phyloP scores from a whole-genome alignment of 2,113 vertebrate genomes.

The Fregata magnificens region DNA sequence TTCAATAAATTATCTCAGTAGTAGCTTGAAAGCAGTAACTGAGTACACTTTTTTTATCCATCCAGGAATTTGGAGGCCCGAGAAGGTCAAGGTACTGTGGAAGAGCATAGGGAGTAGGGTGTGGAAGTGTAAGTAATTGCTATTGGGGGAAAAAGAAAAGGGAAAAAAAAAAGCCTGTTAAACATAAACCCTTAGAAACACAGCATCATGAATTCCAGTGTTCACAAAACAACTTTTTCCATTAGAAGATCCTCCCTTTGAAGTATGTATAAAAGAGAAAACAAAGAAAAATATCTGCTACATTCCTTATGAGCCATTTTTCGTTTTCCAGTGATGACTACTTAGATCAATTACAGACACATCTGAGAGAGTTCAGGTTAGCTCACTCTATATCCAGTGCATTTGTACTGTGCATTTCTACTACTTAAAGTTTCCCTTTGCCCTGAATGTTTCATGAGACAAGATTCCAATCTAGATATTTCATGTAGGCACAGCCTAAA shows the following conservation, averaged over 20 bases:
- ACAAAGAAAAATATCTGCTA: neutral
- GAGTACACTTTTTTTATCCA: neutral
- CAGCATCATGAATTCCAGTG: neutral
- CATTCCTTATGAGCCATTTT: neutral
- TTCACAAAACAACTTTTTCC: neutral
- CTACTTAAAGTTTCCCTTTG: neutral
- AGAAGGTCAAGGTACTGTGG: neutral
- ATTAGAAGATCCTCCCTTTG: neutral
- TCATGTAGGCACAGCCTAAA: neutral
- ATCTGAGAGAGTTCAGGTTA: neutral
- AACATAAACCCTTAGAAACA: neutral
- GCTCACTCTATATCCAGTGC: neutral
- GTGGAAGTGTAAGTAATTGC: neutral
- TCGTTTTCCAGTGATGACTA: rapidly evolving
- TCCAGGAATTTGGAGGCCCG: neutral
- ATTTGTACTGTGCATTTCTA: neutral
- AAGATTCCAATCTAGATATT: neutral
- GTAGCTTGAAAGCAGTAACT: neutral
- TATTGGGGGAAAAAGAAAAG: neutral
- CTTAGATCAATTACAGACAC: neutral
- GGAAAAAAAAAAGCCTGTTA: rapidly evolving
- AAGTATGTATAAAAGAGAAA: neutral
- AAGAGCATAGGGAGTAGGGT: neutral
- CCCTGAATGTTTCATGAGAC: neutral
- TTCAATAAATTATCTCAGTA: neutral